phyloP scores from a whole-genome alignment of 2,113 vertebrate genomes.

The Anolis sagrei region DNA sequence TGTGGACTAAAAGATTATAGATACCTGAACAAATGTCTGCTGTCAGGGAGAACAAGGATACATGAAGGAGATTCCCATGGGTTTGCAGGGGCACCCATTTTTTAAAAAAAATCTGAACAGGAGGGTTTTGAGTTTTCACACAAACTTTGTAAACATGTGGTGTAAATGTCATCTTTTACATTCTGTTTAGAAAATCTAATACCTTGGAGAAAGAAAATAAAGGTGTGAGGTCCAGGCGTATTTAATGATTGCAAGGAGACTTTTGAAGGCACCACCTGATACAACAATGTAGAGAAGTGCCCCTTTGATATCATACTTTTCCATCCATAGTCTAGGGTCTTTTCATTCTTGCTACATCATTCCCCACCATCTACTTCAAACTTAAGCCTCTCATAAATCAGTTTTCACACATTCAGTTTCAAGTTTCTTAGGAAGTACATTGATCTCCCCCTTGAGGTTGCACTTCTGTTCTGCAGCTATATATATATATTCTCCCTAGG shows the following conservation, averaged over 20 bases:
- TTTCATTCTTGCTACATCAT: neutral
- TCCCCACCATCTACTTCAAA: conserved; percentile 28
- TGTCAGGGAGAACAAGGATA: neutral
- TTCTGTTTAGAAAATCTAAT: neutral
- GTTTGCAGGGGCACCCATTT: neutral
- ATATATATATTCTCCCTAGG: neutral
- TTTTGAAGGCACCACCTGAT: conserved; percentile 35
- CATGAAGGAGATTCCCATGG: neutral
- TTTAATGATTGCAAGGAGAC: conserved; percentile 11
- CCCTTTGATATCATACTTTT: neutral
- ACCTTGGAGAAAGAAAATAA: neutral
- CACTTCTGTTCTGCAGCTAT: neutral
- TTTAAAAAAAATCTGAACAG: neutral
- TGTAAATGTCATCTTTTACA: neutral
- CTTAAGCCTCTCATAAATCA: neutral
- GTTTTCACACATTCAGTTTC: conserved; percentile 13
- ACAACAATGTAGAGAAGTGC: conserved; percentile 46
- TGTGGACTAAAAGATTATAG: conserved; percentile 25
- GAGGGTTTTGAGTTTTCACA: conserved; percentile 30
- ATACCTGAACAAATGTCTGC: conserved; percentile 27
- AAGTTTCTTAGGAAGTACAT: neutral
- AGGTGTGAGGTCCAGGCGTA: neutral
- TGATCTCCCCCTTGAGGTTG: neutral
- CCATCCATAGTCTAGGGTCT: neutral
- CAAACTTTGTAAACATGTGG: conserved; percentile 22